Conservation (phyloP, 2,888 invertebrate species). For the Portevinia maculata region DNA sequence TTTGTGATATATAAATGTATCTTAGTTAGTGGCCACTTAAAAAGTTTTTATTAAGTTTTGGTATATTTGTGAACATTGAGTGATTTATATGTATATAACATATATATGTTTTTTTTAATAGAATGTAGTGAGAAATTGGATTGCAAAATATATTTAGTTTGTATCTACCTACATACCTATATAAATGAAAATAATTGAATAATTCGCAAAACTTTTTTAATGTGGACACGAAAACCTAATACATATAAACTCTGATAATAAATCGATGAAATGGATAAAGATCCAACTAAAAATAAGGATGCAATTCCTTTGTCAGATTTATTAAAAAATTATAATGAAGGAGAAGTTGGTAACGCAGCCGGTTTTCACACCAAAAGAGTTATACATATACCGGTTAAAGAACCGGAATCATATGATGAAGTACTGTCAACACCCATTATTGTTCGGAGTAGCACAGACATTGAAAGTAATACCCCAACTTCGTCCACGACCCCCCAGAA, state of each 20-base stretch:
- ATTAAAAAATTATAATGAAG: slow-evolving; percentile 61
- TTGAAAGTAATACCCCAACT: slow-evolving; percentile 66
- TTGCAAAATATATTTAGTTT: background rate
- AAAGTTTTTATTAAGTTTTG: slow-evolving; percentile 7
- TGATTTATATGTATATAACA: slow-evolving; percentile 1
- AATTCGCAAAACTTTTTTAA: slow-evolving; percentile 6
- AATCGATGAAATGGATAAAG: slow-evolving; percentile 80
- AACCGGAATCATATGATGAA: slow-evolving; percentile 56
- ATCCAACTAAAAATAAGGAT: slow-evolving; percentile 79
- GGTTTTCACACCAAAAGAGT: slow-evolving; percentile 78
- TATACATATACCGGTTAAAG: slow-evolving; percentile 76
- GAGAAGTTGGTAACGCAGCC: slow-evolving; percentile 75
- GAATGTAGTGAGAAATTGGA: slow-evolving; percentile 12
- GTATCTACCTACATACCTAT: background rate
- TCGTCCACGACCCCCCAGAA: slow-evolving; percentile 80
- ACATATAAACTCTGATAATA: slow-evolving; percentile 27
- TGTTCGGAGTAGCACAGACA: slow-evolving; percentile 71
- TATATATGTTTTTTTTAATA: no score
- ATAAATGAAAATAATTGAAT: slow-evolving; percentile 1
- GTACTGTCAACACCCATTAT: slow-evolving; percentile 28
- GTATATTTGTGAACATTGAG: slow-evolving; percentile 6
- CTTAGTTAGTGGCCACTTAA: slow-evolving; percentile 10
- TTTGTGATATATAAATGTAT: slow-evolving; percentile 32
- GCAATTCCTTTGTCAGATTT: slow-evolving; percentile 74
- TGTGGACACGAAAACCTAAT: slow-evolving; percentile 3